phyloP scores from a whole-genome alignment of 2,888 invertebrate species.

The Zygothrica quintamaculata region DNA sequence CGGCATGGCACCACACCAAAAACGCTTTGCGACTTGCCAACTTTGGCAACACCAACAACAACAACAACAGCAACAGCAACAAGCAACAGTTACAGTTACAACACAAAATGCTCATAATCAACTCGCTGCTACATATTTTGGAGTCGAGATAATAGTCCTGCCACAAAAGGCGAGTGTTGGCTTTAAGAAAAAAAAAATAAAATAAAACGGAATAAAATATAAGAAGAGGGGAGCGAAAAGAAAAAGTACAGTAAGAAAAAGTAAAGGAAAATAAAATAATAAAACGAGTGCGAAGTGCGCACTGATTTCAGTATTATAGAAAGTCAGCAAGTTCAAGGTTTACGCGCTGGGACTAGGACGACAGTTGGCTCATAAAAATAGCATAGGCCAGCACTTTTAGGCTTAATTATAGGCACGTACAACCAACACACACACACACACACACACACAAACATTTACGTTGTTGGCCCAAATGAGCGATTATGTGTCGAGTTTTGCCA shows the following conservation, averaged over 20 bases:
- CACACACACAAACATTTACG: slow-evolving; percentile 21
- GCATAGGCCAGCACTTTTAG: slow-evolving; percentile 73
- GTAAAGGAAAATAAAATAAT: slow-evolving; percentile 53
- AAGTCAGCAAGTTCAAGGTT: slow-evolving; percentile 69
- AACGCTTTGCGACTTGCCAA: too few relatives aligned
- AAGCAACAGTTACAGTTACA: slow-evolving; percentile 20
- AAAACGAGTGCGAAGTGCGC: slow-evolving; percentile 29
- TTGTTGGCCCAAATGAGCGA: slow-evolving; percentile 52
- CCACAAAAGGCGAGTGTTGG: slow-evolving; percentile 23
- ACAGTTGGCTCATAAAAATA: slow-evolving; percentile 58
- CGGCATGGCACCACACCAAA: background rate
- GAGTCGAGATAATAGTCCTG: slow-evolving; percentile 4
- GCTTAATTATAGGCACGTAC: slow-evolving; percentile 77
- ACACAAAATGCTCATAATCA: slow-evolving; percentile 61
- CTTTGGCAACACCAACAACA: slow-evolving; percentile 25
- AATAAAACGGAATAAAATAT: slow-evolving; percentile 18
- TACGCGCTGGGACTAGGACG: slow-evolving; percentile 32
- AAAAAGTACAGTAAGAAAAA: slow-evolving; percentile 9
- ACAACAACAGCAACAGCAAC: slow-evolving; percentile 23
- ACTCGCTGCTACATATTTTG: slow-evolving; percentile 28
- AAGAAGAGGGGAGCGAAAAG: too few relatives aligned
- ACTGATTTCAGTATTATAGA: slow-evolving; percentile 56
- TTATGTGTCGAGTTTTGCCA: slow-evolving; percentile 52
- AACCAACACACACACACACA: slow-evolving; percentile 34
- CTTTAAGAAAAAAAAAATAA: slow-evolving; percentile 30